Evolutionary conservation across 2,113 vertebrate genomes (phyloP).

Genomic region (Tautogolabrus adspersus): DNA sequence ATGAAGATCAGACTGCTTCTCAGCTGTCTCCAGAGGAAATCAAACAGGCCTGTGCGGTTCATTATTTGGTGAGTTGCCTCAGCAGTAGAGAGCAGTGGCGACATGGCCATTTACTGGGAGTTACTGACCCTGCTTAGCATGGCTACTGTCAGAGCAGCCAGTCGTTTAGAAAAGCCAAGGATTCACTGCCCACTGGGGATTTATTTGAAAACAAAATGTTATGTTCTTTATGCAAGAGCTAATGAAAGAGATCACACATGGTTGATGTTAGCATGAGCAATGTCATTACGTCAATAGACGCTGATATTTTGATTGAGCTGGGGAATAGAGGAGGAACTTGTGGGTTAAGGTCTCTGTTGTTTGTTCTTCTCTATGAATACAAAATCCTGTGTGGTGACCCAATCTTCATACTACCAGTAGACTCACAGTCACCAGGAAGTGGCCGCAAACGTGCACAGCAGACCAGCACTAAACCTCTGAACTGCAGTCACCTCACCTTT

Average conservation of each 20-base stretch:
- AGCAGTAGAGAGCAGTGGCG: slow-evolving; percentile 68
- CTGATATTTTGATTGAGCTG: slow-evolving; percentile 38
- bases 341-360: slow-evolving; percentile 50
- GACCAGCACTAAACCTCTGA: slow-evolving; percentile 49
- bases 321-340: slow-evolving; percentile 28
- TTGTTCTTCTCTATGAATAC: slow-evolving; percentile 67
- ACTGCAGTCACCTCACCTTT: slow-evolving; percentile 62
- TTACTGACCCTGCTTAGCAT: slow-evolving; percentile 55
- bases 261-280: slow-evolving; percentile 54
- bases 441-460: slow-evolving; percentile 58
- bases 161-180: slow-evolving; percentile 48
- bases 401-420: slow-evolving; percentile 49
- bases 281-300: slow-evolving; percentile 41
- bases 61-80: slow-evolving; percentile 76
- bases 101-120: slow-evolving; percentile 72
- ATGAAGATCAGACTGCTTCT: slow-evolving; percentile 76
- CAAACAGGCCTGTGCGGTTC: slow-evolving; percentile 77
- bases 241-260: slow-evolving; percentile 15
- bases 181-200: slow-evolving; percentile 32
- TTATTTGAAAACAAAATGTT: slow-evolving; percentile 33
- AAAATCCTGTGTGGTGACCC: slow-evolving; percentile 73
- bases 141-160: slow-evolving; percentile 45
- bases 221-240: slow-evolving; percentile 9
- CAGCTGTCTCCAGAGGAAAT: slow-evolving; percentile 81
- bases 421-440: slow-evolving; percentile 76